Conservation (phyloP, 1,140 invertebrate genomes). For the Drosophila paulistorum region DNA sequence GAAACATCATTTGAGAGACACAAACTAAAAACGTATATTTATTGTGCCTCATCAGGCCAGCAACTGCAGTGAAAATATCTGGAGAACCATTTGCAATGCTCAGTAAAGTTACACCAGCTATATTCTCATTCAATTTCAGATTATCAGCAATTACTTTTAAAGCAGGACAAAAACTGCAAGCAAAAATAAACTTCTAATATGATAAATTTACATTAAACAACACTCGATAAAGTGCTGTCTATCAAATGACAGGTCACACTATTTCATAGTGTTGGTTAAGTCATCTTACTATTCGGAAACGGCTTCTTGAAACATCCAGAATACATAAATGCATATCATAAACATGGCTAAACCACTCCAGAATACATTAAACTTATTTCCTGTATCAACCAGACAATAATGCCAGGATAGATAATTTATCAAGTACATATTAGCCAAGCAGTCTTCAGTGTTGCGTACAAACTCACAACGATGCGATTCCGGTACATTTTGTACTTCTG, state of each 20-base stretch:
- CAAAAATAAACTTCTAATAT: not conserved
- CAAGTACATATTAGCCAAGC: slow-evolving; percentile 1
- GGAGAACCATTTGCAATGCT: slow-evolving; percentile 92
- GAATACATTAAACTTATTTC: slow-evolving; percentile 31
- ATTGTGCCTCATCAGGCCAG: not conserved
- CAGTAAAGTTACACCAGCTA: slow-evolving; percentile 90
- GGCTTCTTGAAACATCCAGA: slow-evolving; percentile 42
- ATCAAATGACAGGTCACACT: not conserved
- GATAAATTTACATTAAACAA: too few species aligned
- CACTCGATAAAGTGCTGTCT: too few species aligned
- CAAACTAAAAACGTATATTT: not conserved
- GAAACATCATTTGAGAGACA: slow-evolving; percentile 26
- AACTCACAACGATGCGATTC: not conserved
- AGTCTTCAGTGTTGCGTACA: slow-evolving; percentile 7
- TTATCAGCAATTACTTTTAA: slow-evolving; percentile 87
- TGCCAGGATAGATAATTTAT: slow-evolving; percentile 34
- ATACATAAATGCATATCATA: slow-evolving; percentile 1
- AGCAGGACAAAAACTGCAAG: slow-evolving; percentile 87
- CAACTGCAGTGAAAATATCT: slow-evolving; percentile 87
- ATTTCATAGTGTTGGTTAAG: too few species aligned
- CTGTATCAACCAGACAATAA: slow-evolving; percentile 26
- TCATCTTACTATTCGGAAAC: slow-evolving; percentile 29
- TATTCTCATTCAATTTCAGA: slow-evolving; percentile 87
- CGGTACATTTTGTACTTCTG: not conserved
- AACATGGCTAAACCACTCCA: slow-evolving; percentile 24